Evolutionary conservation across 2,888 invertebrate genomes (phyloP), one percentile per base, ranked within the genome.

Genomic region (Platycheirus rosarum): DNA sequence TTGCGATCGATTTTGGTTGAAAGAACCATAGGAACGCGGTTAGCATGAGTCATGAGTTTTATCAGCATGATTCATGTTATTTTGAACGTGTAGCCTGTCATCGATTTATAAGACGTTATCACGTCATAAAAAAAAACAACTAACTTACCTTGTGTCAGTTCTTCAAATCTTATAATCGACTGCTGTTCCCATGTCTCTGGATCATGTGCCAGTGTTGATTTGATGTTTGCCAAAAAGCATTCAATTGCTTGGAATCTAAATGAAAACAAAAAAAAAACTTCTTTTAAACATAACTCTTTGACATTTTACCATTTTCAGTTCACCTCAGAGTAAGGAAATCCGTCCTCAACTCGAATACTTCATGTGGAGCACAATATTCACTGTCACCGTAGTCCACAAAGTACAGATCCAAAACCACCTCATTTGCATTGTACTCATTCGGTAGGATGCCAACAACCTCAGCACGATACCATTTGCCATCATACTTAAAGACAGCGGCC

Each of bases 381-480:
- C 93, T 93, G 90, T 97, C 97, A 0, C 97, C 97, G 89, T 96
- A 97, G 91, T 98, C 97, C 63, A 97, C 93, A 90, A 94, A 97
- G 89, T 95, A 96, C 26, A 97, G 92, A 86, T 94, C 93, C 0
- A 94, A 93, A 13, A 93, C 92, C 87, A 92, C 91, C 82, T 94
- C 92, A 16, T 93, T 91, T 0, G 92, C 90, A 86, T 93, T 92
- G 86, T 93, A 93, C 86, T 94, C 93, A 88, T 94, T 93, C 53
- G 92, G 92, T 26, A 92, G 89, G 9, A 94, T 91, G 77, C 93
- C 93, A 65, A 94, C 91, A 5, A 97, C 94, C 88, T 95, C 93
- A 0, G 90, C 90, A 1, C 90, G 87, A 86, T 90, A 90, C 97
- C 97, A 97, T 88, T 95, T 95, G 8, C 93, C 92, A 90, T 97